These are phyloP conservation scores for Drepanosiphum platanoidis DNA, from an alignment of 2,888 invertebrate genomes.

Conservation along the genomic window DNA sequence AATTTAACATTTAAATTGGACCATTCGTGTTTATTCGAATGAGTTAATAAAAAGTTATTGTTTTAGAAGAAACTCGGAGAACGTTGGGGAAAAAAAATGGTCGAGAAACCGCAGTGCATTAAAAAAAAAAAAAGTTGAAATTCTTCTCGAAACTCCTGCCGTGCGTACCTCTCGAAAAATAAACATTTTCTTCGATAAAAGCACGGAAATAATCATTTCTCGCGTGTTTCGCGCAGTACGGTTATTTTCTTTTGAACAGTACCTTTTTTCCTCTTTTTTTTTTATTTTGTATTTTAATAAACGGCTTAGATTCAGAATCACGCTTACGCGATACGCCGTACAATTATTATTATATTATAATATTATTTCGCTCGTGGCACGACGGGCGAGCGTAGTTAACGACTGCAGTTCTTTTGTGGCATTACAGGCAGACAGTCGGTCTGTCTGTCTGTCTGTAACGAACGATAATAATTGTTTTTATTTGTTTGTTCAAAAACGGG, in stretches of 20 bases:
- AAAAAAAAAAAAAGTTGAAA: not conserved
- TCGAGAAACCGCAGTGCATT: not conserved
- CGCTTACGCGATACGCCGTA: too few species aligned
- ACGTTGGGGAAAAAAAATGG: not conserved
- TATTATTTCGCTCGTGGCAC: too few species aligned
- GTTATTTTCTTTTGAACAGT: not conserved
- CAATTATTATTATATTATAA: too few species aligned
- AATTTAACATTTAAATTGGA: not conserved
- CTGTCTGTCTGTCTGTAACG: not conserved
- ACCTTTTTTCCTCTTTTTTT: too few species aligned
- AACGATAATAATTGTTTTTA: not conserved
- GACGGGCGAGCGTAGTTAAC: too few species aligned
- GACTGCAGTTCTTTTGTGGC: too few species aligned
- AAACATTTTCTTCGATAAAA: not conserved
- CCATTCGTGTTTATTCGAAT: conserved; percentile 14
- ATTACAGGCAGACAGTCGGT: too few species aligned
- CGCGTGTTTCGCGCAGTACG: not conserved
- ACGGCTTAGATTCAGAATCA: too few species aligned
- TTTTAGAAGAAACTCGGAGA: not conserved
- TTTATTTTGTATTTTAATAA: too few species aligned
- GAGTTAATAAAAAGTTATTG: not conserved
- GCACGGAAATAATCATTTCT: not conserved
- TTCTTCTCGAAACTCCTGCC: not conserved
- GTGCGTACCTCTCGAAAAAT: not conserved
- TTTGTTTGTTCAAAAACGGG: too few species aligned